Evolutionary conservation across 2,113 vertebrate genomes (phyloP).

Genomic region (Anoplopoma fimbria): DNA sequence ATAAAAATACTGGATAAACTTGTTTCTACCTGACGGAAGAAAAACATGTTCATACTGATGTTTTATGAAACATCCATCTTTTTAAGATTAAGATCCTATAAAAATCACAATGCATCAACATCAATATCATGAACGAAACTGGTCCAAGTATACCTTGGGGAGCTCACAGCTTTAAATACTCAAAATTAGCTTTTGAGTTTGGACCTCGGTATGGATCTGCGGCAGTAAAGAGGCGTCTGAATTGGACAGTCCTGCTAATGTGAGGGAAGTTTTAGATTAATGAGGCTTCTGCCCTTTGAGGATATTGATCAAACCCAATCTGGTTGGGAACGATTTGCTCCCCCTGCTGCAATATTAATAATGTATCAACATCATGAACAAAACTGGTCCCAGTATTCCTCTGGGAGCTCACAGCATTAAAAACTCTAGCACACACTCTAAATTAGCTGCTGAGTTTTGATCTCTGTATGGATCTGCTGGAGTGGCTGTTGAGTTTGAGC

Average conservation of each 20-base stretch:
- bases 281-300: slow-evolving; percentile 71
- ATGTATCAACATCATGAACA: slow-evolving; percentile 66
- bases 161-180: slow-evolving; percentile 16
- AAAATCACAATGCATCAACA: neutral
- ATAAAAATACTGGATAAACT: neutral
- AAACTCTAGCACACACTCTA: slow-evolving; percentile 28
- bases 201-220: slow-evolving; percentile 55
- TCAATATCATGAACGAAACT: slow-evolving; percentile 5
- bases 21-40: neutral
- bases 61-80: neutral
- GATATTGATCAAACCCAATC: slow-evolving; percentile 80
- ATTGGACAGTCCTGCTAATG: slow-evolving; percentile 70
- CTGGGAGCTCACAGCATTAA: neutral
- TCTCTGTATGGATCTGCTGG: slow-evolving; percentile 58
- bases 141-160: slow-evolving; percentile 8
- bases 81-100: neutral
- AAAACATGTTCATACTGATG: neutral
- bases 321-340: slow-evolving; percentile 70
- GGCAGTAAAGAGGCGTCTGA: slow-evolving; percentile 56
- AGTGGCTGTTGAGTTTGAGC: slow-evolving; percentile 33
- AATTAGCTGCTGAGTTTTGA: slow-evolving; percentile 58
- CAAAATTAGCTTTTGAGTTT: slow-evolving; percentile 46
- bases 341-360: slow-evolving; percentile 68
- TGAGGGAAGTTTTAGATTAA: slow-evolving; percentile 79
- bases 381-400: slow-evolving; percentile 51